phyloP scores from a whole-genome alignment of 2,113 vertebrate species.

The Bucco capensis region DNA sequence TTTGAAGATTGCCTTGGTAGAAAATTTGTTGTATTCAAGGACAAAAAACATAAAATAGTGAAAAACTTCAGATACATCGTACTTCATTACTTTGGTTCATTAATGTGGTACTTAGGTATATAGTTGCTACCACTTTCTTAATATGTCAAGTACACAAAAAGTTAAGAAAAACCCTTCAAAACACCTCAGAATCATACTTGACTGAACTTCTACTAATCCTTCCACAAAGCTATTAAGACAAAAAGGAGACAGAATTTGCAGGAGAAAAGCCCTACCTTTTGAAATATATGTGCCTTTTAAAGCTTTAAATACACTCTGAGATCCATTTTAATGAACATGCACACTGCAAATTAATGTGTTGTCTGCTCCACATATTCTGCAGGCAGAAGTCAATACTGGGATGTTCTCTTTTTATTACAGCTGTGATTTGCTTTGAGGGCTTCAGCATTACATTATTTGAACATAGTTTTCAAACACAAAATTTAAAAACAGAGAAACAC shows the following conservation, averaged over 20 bases:
- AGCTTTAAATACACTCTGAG: background rate
- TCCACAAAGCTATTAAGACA: background rate
- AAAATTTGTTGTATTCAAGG: background rate
- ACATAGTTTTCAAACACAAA: background rate
- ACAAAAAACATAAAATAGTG: background rate
- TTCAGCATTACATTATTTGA: background rate
- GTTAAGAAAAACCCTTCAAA: background rate
- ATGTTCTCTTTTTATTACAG: background rate
- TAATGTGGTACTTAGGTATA: background rate
- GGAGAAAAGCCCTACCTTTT: background rate
- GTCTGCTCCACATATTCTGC: background rate
- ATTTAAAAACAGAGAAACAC: background rate
- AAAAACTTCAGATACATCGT: background rate
- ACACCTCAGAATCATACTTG: background rate
- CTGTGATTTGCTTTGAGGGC: background rate
- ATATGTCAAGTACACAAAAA: background rate
- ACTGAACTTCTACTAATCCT: background rate
- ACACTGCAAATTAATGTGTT: background rate
- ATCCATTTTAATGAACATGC: background rate
- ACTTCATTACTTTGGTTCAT: background rate
- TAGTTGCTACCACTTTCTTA: background rate
- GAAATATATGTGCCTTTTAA: background rate
- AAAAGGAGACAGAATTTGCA: background rate
- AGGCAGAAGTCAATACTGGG: background rate
- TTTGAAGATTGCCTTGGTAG: background rate